phyloP scores from a whole-genome alignment of 2,797 vertebrate genomes.

The Pogoniulus pusillus region DNA sequence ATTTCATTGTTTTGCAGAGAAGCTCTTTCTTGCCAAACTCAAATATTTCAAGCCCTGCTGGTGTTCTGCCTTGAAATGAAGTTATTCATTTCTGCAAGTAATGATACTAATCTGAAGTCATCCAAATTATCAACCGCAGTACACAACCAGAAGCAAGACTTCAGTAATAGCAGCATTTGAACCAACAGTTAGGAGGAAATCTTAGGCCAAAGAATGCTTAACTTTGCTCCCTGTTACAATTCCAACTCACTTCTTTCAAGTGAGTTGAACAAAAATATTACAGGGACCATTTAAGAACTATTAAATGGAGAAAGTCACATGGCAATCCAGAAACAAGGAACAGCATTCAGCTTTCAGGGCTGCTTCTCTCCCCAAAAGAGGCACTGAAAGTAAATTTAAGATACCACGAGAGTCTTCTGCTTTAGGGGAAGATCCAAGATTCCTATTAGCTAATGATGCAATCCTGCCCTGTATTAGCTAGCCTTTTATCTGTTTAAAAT shows the following conservation, averaged over 20 bases:
- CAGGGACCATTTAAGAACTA: neutral
- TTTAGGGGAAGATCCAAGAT: neutral
- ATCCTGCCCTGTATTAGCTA: neutral
- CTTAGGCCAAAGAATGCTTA: neutral
- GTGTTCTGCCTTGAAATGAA: constrained; percentile 32
- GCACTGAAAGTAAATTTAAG: neutral
- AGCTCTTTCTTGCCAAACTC: constrained; percentile 35
- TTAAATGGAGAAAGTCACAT: neutral
- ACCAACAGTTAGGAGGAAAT: neutral
- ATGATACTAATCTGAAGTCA: neutral
- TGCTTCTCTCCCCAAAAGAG: neutral
- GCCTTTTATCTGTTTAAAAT: neutral
- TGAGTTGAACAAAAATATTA: neutral
- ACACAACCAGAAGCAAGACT: neutral
- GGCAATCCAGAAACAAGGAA: neutral
- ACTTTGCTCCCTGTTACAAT: neutral
- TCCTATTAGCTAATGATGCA: neutral
- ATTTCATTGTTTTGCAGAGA: constrained; percentile 68
- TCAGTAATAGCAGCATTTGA: neutral
- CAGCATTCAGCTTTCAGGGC: neutral
- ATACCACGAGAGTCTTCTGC: neutral
- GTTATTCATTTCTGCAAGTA: constrained; percentile 33
- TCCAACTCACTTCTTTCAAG: neutral
- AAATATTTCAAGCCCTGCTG: constrained; percentile 52
- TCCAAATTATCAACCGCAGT: neutral